phyloP scores from a whole-genome alignment of 2,113 vertebrate species.

The Chaetura pelagica region DNA sequence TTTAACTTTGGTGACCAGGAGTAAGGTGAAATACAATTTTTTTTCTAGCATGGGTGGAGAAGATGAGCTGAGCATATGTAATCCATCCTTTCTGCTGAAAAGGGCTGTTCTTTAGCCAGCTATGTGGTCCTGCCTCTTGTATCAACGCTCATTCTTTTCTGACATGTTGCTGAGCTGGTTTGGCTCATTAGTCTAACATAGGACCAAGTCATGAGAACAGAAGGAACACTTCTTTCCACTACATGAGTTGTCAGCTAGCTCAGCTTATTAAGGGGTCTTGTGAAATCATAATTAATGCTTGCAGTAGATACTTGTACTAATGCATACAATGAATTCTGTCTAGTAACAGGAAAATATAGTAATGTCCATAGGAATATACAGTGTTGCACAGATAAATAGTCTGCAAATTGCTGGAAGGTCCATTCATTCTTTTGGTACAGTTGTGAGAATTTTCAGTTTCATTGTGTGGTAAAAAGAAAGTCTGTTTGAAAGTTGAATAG shows the following conservation, averaged over 20 bases:
- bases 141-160: background rate
- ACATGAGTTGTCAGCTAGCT: background rate
- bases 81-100: background rate
- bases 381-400: background rate
- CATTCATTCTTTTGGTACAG: background rate
- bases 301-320: background rate
- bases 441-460: background rate
- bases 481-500: background rate
- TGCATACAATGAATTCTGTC: background rate
- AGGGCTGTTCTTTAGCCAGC: background rate
- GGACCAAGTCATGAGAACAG: background rate
- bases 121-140: background rate
- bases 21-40: background rate
- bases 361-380: background rate
- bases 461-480: background rate
- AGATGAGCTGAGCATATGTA: background rate
- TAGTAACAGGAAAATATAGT: background rate
- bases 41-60: background rate
- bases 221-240: accelerated
- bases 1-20: background rate
- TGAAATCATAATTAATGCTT: background rate
- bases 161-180: background rate
- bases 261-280: background rate
- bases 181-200: background rate
- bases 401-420: background rate